Percentiles rank a stretch among this genome's conserved stretches.
Evolutionary conservation across 2,113 vertebrate species (phyloP).

Genomic region (Pseudonaja textilis): DNA sequence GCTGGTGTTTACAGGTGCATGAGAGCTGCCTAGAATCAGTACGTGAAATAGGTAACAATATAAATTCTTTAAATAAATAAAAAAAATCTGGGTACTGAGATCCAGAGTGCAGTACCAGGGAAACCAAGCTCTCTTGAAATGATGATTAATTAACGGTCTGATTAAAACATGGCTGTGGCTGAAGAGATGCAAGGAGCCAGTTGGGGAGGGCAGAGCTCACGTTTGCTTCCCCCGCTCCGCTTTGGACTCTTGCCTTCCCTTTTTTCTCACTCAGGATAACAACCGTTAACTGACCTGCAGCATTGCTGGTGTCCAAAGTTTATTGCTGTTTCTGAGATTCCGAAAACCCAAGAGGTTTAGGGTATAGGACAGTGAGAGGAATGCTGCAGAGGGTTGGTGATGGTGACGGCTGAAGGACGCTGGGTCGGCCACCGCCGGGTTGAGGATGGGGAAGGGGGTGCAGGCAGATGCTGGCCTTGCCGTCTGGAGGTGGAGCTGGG

Average conservation of each 20-base stretch:
- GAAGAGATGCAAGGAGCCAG: neutral
- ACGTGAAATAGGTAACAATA: neutral
- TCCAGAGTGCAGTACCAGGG: neutral
- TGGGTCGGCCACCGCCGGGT: neutral
- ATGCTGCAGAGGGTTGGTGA: neutral
- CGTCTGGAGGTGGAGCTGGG: neutral
- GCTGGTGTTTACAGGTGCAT: neutral
- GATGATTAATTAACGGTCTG: neutral
- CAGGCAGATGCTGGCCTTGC: neutral
- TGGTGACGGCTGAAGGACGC: neutral
- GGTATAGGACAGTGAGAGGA: neutral
- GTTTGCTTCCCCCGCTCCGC: neutral
- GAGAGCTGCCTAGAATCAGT: neutral
- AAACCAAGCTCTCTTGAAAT: neutral
- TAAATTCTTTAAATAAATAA: neutral
- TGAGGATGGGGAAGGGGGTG: neutral
- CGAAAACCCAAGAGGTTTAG: neutral
- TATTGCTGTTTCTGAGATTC: neutral
- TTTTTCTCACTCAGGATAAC: neutral
- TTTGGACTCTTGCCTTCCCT: neutral
- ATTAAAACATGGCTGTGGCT: neutral
- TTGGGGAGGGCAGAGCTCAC: neutral
- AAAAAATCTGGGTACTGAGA: neutral
- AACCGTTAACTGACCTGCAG: too few species aligned
- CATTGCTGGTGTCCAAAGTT: neutral